These are phyloP conservation scores for Hydraecia micacea DNA, from an alignment of 2,888 invertebrate species.

Conservation along the genomic window DNA sequence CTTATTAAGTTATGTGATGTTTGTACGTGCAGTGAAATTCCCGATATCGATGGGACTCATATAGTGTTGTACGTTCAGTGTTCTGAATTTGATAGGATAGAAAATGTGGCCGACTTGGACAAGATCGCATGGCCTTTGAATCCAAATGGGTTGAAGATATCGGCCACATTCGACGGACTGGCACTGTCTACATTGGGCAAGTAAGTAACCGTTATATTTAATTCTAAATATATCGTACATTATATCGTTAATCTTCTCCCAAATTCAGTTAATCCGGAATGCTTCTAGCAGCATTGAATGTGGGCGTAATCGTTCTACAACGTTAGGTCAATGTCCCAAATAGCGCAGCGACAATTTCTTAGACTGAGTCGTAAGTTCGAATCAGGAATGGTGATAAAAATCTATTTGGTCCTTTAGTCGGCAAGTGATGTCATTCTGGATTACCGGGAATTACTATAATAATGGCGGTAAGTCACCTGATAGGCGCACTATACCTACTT, in stretches of 20 bases:
- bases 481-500: constrained; percentile 1
- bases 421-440: constrained; percentile 15
- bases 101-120: constrained; percentile 83
- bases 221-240: constrained; percentile 14
- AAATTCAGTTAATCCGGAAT: constrained; percentile 54
- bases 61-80: constrained; percentile 87
- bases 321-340: constrained; percentile 55
- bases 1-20: constrained; percentile 82
- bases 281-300: constrained; percentile 33
- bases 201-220: constrained; percentile 75
- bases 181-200: constrained; percentile 84
- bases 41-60: constrained; percentile 82
- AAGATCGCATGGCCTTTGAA: constrained; percentile 87
- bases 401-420: constrained; percentile 15
- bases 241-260: constrained; percentile 44
- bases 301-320: constrained; percentile 54
- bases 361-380: constrained; percentile 36
- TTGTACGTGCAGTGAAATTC: constrained; percentile 88
- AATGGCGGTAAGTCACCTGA: constrained; percentile 15
- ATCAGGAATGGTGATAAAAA: constrained; percentile 32
- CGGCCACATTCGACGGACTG: constrained; percentile 84
- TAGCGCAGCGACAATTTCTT: constrained; percentile 32
- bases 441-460: constrained; percentile 20
- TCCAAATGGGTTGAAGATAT: constrained; percentile 84
- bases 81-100: constrained; percentile 82